Evolutionary conservation across 2,888 invertebrate species (phyloP), one percentile per base, ranked within the genome.

Genomic region (Bembecia ichneumoniformis): DNA sequence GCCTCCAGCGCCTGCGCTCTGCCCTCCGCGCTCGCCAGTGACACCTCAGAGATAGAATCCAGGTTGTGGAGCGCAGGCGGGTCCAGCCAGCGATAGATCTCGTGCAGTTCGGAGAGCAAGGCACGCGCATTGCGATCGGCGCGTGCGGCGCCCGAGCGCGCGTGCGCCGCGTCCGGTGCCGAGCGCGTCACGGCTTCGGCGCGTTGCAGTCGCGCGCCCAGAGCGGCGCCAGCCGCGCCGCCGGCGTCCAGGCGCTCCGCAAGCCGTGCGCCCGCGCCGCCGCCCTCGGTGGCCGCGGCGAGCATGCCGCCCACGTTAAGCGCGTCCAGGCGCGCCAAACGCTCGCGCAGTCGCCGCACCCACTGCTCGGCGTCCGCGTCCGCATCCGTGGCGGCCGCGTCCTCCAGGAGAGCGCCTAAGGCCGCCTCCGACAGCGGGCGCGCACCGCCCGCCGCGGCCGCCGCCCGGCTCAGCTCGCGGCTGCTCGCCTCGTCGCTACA

Each of bases 371-470:
- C 95, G 81, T 95, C 93, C 49, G 93, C 93, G 52, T 97, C 94
- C n/a, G 95, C 96, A 75, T 93, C 93, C 71, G 95, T 93, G 68
- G 94, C 95, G 58, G 93, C 92, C 68, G 94, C 95, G 58, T 93
- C 92, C 10, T 92, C 90, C 84, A 99, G 93, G 56, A 99, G 87
- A 60, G 92, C 92, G 9, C 76, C 74, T 15, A 81, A 67, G 52
- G 82, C 82, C 48, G 73, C 98, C 17, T 90, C 89, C 61, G 97
- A 95, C 74, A 98, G 96, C 66, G 93, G 55, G 92, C 91, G 0
- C 68, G 94, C 93, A 68, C 93, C 94, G 67, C 94, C 94, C 49
- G 90, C 86, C n/a, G 79, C 77, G 52, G 84, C 79, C 11, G 48
- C 59, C 48, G 47, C 58, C 40, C 54, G 55, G 15, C 71, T 51